Evolutionary conservation across 2,797 vertebrate genomes (phyloP), one percentile per base, ranked within the genome.

Genomic region (Semaprochilodus insignis): DNA sequence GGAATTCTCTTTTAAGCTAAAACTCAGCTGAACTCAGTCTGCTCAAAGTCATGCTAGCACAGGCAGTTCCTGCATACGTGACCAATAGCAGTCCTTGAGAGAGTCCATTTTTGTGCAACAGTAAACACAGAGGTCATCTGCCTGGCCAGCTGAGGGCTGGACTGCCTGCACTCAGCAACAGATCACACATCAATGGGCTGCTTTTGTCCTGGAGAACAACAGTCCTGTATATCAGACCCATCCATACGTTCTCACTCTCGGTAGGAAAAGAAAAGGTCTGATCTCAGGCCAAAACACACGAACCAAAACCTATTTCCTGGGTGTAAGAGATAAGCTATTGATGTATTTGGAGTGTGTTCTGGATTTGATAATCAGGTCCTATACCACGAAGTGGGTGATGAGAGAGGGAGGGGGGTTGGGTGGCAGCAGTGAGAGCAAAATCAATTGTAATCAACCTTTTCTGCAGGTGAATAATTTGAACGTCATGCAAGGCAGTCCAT

Each of bases 201-300:
- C 88, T 86, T 75, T 89, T 91, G 90, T 90, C 87, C 83, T 85
- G 67, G 67, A 81, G 81, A 87, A 92, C 87, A 92, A 89, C 73
- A 77, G 83, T 11, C 77, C 79, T 74, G 74, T 75, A 89, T 82
- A 89, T 92, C 87, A 75, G 72, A 84, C 86, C 78, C 72, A 82
- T 90, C 87, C 87, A 88, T 85, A 88, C 89, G 89, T 83, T 77
- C 55, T 63, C 27, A 67, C 51, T 78, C 23, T 72, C 31, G 31
- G 31, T 8, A 75, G 89, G 91, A 87, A 89, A 85, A 66, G 72
- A 77, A 85, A 86, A 63, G 66, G 74, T 23, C 21, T 60, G 79
- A 85, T 83, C 63, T 14, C 59, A 55, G 63, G 87, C 82, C 36
- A 78, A 76, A 59, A 77, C 15, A 74, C 87, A 82, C 55, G 76